Conservation (phyloP, 2,113 vertebrate genomes). For the Bagarius yarrelli region DNA sequence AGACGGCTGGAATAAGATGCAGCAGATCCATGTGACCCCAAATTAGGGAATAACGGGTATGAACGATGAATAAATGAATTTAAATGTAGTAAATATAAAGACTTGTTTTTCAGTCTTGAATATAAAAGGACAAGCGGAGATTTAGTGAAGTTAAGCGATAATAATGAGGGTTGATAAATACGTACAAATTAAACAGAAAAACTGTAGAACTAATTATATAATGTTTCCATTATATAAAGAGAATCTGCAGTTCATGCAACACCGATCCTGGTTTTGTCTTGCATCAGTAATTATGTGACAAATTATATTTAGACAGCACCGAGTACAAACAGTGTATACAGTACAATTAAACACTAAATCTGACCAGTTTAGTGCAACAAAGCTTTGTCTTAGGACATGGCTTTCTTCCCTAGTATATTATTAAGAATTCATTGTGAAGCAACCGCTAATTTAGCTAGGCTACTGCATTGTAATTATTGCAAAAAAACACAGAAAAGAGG, state of each 20-base stretch:
- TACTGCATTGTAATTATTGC: conserved; percentile 40
- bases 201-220: not conserved
- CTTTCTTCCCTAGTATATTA: conserved; percentile 26
- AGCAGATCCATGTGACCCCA: too few species aligned
- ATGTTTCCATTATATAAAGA: not conserved
- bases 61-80: too few species aligned
- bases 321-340: conserved; percentile 15
- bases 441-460: conserved; percentile 37
- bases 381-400: conserved; percentile 22
- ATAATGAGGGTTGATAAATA: not conserved
- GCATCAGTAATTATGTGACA: conserved; percentile 15
- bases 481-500: conserved; percentile 16
- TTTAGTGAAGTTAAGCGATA: not conserved
- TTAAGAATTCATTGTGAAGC: conserved; percentile 39
- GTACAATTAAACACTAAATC: conserved; percentile 4
- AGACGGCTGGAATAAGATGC: too few species aligned
- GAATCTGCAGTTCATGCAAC: conserved; percentile 2
- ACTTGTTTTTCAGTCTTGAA: too few species aligned
- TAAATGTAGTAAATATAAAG: too few species aligned
- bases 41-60: too few species aligned
- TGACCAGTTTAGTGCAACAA: conserved; percentile 10
- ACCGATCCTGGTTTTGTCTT: not conserved
- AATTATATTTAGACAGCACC: conserved; percentile 20
- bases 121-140: too few species aligned
- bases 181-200: not conserved